Conservation (phyloP, 2,888 invertebrate species). For the Coenonympha arcania region DNA sequence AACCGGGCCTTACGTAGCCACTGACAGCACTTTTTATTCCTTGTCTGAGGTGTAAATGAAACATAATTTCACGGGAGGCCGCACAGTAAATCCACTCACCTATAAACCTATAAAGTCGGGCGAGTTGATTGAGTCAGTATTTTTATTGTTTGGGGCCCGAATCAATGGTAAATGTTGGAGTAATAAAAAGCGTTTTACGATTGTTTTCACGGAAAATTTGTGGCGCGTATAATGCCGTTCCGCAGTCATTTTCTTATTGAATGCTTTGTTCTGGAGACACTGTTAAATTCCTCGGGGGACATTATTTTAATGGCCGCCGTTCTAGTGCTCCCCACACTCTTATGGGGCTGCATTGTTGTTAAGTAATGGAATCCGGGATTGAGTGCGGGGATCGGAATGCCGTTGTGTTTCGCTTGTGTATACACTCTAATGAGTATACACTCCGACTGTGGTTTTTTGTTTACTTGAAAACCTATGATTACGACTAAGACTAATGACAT, state of each 20-base stretch:
- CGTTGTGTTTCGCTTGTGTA: background rate
- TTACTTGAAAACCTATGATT: too few species aligned
- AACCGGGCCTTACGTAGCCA: too few species aligned
- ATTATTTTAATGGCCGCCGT: conserved; percentile 33
- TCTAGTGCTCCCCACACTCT: conserved; percentile 12
- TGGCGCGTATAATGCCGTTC: conserved; percentile 68
- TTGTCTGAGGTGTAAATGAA: conserved; percentile 58
- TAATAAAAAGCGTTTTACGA: conserved; percentile 71
- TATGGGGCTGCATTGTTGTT: conserved; percentile 12
- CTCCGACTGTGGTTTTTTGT: too few species aligned
- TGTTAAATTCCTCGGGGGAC: conserved; percentile 49
- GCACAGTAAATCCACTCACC: conserved; percentile 66
- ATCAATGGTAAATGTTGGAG: conserved; percentile 72
- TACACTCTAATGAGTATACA: too few species aligned
- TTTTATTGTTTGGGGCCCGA: conserved; percentile 71
- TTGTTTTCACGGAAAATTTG: conserved; percentile 72
- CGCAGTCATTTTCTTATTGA: conserved; percentile 58
- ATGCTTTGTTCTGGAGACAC: conserved; percentile 46
- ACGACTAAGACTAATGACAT: too few species aligned
- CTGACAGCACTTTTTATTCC: conserved; percentile 12
- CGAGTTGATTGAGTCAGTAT: conserved; percentile 73
- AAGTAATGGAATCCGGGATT: conserved; percentile 9
- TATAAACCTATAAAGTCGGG: conserved; percentile 64
- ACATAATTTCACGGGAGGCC: conserved; percentile 59
- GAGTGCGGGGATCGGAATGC: background rate